A percentile compares a stretch with the other conserved stretches of the same genome.
Evolutionary conservation across 1,140 invertebrate species (phyloP).

Genomic region (Anastatus disparis): DNA sequence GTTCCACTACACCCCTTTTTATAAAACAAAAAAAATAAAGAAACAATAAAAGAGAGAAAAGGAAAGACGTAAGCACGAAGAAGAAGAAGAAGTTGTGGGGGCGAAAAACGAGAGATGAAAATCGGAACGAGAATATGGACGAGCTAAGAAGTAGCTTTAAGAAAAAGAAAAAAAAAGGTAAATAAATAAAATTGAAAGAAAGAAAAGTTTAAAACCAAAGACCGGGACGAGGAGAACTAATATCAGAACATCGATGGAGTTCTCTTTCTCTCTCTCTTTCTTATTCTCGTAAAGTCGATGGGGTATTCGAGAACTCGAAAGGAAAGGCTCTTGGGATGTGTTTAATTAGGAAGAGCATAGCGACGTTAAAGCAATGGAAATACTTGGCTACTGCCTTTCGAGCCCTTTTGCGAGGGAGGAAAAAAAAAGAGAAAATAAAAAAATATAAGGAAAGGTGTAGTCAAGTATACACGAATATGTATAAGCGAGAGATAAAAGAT

Average conservation of each 20-base stretch:
- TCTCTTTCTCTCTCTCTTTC: no score
- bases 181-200: no score
- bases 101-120: slow-evolving; percentile 38
- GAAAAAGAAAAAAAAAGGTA: no score
- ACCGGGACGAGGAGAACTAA: slow-evolving; percentile 53
- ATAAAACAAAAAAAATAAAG: no score
- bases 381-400: slow-evolving; percentile 22
- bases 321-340: slow-evolving; percentile 62
- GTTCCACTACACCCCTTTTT: no score
- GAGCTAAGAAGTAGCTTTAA: no score
- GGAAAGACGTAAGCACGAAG: neutral
- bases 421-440: slow-evolving; percentile 24
- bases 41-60: neutral
- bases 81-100: slow-evolving; percentile 17
- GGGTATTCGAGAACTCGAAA: slow-evolving; percentile 54
- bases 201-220: no score
- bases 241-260: slow-evolving; percentile 65
- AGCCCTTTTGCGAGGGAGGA: slow-evolving; percentile 10
- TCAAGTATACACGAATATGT: neutral
- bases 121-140: slow-evolving; percentile 39
- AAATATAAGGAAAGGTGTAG: slow-evolving; percentile 30
- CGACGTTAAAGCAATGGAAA: no score
- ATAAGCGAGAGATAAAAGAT: neutral
- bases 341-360: slow-evolving; percentile 62
- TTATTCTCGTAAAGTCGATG: no score